Percentiles rank a stretch among this genome's conserved stretches.
Evolutionary conservation across 2,888 invertebrate species (phyloP).

Genomic region (Drosophila basisetae): DNA sequence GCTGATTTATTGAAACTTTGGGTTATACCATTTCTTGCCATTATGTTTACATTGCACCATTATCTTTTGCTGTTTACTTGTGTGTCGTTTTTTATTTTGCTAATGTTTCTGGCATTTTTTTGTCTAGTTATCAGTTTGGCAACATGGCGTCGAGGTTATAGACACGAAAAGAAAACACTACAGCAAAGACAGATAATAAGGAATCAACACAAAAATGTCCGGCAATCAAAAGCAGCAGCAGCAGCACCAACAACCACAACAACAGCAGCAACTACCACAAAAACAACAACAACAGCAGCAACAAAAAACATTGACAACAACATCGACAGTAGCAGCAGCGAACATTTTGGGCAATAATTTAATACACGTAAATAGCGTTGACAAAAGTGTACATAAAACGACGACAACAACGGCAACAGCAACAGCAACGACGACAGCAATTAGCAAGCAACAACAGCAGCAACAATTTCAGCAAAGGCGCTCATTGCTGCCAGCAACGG

Average conservation of each 20-base stretch:
- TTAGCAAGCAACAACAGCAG: slow-evolving; percentile 63
- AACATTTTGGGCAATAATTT: slow-evolving; percentile 73
- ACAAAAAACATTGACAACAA: slow-evolving; percentile 40
- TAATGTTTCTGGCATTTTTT: slow-evolving; percentile 41
- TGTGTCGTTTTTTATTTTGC: slow-evolving; percentile 20
- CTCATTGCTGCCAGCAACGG: slow-evolving; percentile 59
- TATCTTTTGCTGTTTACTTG: slow-evolving; percentile 18
- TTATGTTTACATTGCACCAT: slow-evolving; percentile 14
- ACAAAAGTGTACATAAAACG: slow-evolving; percentile 73
- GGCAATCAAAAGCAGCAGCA: slow-evolving; percentile 75
- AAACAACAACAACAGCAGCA: slow-evolving; percentile 48
- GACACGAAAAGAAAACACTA: slow-evolving; percentile 45
- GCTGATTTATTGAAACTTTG: slow-evolving; percentile 60
- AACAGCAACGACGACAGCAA: slow-evolving; percentile 42
- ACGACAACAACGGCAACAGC: slow-evolving; percentile 40
- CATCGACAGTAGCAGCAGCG: slow-evolving; percentile 31
- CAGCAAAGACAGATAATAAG: slow-evolving; percentile 53
- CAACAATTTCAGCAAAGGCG: slow-evolving; percentile 50
- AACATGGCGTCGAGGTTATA: slow-evolving; percentile 63
- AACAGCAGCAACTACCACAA: slow-evolving; percentile 38
- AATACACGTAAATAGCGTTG: slow-evolving; percentile 76
- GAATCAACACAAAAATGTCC: slow-evolving; percentile 75
- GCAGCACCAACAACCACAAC: slow-evolving; percentile 48
- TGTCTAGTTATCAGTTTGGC: slow-evolving; percentile 52
- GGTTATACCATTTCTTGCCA: slow-evolving; percentile 16